These are phyloP conservation scores for Crocuta crocuta DNA, from an alignment of 2,113 vertebrate genomes.

Conservation along the genomic window DNA sequence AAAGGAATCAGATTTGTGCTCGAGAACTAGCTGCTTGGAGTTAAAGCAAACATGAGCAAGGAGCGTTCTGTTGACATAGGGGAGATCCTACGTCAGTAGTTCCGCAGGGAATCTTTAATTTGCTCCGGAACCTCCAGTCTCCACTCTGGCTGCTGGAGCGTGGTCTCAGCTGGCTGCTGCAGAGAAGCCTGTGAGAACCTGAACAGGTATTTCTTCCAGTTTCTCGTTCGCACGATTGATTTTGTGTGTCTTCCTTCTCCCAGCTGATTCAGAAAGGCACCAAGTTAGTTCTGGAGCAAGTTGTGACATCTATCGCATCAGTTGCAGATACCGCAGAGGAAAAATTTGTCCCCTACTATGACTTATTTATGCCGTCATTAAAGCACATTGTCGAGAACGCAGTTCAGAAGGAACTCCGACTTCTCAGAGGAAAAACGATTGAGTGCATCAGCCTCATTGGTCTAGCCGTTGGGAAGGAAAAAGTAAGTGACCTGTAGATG, in stretches of 20 bases:
- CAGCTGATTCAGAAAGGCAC: slow-evolving; percentile 99
- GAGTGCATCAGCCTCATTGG: slow-evolving; percentile 99
- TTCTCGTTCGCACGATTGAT: background rate
- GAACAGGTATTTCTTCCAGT: background rate
- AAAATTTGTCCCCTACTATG: slow-evolving; percentile 98
- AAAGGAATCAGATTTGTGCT: background rate
- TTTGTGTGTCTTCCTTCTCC: slow-evolving; percentile 53
- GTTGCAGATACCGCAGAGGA: slow-evolving; percentile 99
- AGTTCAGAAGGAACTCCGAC: slow-evolving; percentile 97
- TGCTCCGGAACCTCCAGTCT: background rate
- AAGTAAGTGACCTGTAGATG: slow-evolving; percentile 86
- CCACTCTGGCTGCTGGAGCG: background rate
- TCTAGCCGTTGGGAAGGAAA: slow-evolving; percentile 98
- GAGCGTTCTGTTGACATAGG: background rate
- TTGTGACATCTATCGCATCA: slow-evolving; percentile 99
- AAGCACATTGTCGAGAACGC: slow-evolving; percentile 98
- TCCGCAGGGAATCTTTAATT: background rate
- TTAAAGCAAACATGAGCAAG: background rate
- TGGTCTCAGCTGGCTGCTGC: background rate
- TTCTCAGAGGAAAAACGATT: slow-evolving; percentile 97
- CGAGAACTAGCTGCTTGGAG: background rate
- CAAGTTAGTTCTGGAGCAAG: slow-evolving; percentile 98
- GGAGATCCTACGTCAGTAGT: background rate
- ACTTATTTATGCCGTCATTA: slow-evolving; percentile 98
- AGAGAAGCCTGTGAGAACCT: background rate